Evolutionary conservation across 2,888 invertebrate species (phyloP), one percentile per base, ranked within the genome.

Genomic region (Pseudococcus jackbeardsleyi): DNA sequence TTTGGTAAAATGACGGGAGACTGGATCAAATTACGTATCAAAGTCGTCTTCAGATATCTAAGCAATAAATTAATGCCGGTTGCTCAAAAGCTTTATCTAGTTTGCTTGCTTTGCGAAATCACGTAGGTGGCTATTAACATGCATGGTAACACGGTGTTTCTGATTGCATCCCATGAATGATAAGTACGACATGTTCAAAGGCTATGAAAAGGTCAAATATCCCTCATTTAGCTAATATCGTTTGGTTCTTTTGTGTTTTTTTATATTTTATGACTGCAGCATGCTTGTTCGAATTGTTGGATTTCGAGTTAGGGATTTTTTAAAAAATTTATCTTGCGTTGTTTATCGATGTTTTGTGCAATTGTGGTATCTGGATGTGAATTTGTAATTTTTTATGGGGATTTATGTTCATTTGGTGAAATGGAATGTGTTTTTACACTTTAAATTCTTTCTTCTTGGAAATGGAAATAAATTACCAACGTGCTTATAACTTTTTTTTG

Each of bases 101-200:
- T 26, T 68, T 12, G 26, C 22, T 26, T 4, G 19, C 19, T 68
- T 68, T 68, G 12, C 22, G 22, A 68, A 68, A 68, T 19, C 68
- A 68, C 68, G 68, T 68, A 68, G 68, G 9, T 68, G 68, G 26
- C 68, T 26, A 68, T 68, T 54, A 54, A 54, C 54, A 26, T 68
- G 68, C 26, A 68, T 68, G 68, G n/a, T 68, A 68, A 26, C 68
- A 26, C 68, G 54, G n/a, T 54, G 54, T 68, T 26, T 8, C 22
- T 68, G 22, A 68, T 26, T 68, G 26, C 68, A 68, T 5, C 26
- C 9, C 11, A 54, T 54, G 54, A 54, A 54, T 54, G 54, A 54
- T 54, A 54, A 54, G 54, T 54, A 54, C 68, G 68, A 68, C 54
- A n/a, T 54, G n/a, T 54, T 15, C 54, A n/a, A 54, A 54, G n/a